Evolutionary conservation across 2,113 vertebrate species (phyloP).

Genomic region (Thermophis baileyi): DNA sequence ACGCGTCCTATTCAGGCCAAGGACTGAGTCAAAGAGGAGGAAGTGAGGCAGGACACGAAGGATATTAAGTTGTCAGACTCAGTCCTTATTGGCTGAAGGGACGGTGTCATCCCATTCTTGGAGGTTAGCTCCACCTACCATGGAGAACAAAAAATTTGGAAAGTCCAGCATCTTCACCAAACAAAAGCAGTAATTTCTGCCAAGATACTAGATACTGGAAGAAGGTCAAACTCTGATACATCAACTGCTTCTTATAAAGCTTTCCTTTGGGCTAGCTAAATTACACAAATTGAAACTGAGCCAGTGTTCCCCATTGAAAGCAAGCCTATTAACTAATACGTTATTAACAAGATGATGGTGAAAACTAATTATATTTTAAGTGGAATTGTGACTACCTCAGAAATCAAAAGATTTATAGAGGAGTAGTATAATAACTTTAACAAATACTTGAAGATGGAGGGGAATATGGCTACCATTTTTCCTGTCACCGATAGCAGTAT

Average conservation of each 20-base stretch:
- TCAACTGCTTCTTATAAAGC: neutral
- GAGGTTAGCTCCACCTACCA: too few relatives aligned
- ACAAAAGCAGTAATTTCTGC: neutral
- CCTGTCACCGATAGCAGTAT: neutral
- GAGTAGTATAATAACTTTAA: neutral
- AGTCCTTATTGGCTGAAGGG: too few relatives aligned
- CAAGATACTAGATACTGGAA: neutral
- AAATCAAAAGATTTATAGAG: neutral
- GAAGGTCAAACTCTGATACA: neutral
- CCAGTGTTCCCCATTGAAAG: neutral
- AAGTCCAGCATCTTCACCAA: neutral
- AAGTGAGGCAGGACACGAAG: too few relatives aligned
- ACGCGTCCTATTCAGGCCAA: too few relatives aligned
- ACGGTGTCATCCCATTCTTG: too few relatives aligned
- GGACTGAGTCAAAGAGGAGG: too few relatives aligned
- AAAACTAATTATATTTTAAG: neutral
- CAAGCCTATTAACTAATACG: neutral
- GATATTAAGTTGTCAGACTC: too few relatives aligned
- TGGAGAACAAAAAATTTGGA: neutral
- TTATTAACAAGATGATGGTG: neutral
- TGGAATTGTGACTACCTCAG: neutral
- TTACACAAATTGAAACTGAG: neutral
- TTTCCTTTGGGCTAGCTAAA: neutral
- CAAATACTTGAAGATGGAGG: neutral
- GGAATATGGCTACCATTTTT: neutral